Conservation (phyloP, 2,888 invertebrate genomes). For the Drosophila seclusa region DNA sequence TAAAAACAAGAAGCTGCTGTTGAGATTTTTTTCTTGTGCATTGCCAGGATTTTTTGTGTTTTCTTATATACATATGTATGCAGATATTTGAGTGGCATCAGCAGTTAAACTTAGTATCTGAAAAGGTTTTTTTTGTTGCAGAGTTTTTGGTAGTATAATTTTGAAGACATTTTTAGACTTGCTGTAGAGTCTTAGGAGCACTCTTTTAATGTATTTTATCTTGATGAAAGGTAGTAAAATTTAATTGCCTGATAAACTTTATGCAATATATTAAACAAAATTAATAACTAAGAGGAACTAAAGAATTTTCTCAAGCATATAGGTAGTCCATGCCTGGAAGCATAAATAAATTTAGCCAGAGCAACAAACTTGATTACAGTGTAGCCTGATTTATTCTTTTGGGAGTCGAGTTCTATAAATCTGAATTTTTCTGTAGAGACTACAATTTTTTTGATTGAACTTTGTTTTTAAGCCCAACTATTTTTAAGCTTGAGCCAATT, state of each 20-base stretch:
- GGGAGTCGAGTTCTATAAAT: not conserved
- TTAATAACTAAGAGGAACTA: not conserved
- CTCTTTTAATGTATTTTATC: not conserved
- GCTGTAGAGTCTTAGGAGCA: not conserved
- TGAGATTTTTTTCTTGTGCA: slow-evolving; percentile 33
- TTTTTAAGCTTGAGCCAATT: not conserved
- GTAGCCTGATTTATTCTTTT: rapidly evolving
- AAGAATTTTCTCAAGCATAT: not conserved
- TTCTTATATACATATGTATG: not conserved
- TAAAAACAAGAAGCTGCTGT: slow-evolving; percentile 51
- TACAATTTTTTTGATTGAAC: not conserved
- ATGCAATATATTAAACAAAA: not conserved
- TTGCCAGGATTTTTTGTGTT: slow-evolving; percentile 5
- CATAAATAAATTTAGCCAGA: not conserved
- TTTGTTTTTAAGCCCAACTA: not conserved
- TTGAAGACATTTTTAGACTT: not conserved
- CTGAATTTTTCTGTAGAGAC: not conserved
- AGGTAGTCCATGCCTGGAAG: not conserved
- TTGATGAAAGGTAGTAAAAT: not conserved
- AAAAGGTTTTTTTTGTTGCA: not conserved
- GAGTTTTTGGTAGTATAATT: not conserved
- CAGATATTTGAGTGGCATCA: not conserved
- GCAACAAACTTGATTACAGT: not conserved
- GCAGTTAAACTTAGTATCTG: not conserved
- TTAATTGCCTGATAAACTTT: not conserved